phyloP scores from a whole-genome alignment of 2,888 invertebrate species.

The Xestia c-nigrum region DNA sequence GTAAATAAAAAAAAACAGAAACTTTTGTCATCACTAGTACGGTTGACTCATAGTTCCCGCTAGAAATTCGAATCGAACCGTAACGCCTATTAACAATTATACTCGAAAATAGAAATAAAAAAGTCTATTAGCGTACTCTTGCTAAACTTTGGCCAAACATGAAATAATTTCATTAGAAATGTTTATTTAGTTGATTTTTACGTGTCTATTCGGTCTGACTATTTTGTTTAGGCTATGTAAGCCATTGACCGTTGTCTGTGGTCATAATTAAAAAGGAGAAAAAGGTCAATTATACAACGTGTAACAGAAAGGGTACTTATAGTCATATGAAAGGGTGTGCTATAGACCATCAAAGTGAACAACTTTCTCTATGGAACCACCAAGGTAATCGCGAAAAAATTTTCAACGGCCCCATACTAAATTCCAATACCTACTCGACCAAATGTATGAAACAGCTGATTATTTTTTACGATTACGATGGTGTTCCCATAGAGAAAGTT shows the following conservation, averaged over 20 bases:
- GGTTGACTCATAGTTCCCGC: constrained; percentile 63
- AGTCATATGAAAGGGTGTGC: no score
- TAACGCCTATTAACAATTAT: constrained; percentile 58
- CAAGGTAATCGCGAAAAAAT: no score
- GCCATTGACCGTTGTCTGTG: background rate
- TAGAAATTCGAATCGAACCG: constrained; percentile 51
- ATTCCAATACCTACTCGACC: no score
- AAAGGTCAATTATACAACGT: background rate
- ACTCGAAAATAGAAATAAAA: constrained; percentile 54
- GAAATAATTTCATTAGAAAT: constrained; percentile 31
- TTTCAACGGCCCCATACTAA: no score
- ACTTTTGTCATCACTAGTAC: constrained; percentile 48
- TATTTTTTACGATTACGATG: no score
- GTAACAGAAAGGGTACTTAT: no score
- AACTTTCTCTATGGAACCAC: no score
- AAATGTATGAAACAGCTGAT: no score
- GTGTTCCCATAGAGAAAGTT: no score
- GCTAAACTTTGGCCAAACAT: constrained; percentile 49
- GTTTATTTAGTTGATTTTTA: background rate
- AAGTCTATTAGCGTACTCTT: constrained; percentile 49
- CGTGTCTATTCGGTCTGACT: constrained; percentile 10
- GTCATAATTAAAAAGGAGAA: background rate
- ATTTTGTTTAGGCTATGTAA: constrained; percentile 6
- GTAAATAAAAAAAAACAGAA: constrained; percentile 36
- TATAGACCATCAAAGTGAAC: no score